phyloP scores from a whole-genome alignment of 2,797 vertebrate genomes.

The Macropus fuliginosus region DNA sequence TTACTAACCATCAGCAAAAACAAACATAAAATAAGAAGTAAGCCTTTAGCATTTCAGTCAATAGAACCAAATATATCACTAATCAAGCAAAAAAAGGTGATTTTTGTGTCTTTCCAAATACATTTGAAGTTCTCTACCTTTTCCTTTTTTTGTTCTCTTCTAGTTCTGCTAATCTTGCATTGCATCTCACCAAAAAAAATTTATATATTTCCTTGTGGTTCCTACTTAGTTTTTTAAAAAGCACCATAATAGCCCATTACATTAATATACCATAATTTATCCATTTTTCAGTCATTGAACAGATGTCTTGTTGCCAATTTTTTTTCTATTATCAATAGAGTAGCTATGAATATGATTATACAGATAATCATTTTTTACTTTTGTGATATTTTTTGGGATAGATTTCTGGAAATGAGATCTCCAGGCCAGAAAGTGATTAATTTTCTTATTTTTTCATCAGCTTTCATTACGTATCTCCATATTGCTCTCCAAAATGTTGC shows the following conservation, averaged over 20 bases:
- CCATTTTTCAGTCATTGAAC: not conserved
- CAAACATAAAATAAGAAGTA: not conserved
- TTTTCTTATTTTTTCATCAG: not conserved
- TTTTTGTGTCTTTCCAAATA: not conserved
- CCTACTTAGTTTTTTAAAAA: not conserved
- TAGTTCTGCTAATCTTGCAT: not conserved
- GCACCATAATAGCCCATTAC: not conserved
- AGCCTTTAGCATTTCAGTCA: not conserved
- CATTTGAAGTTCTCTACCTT: not conserved
- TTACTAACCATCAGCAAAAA: not conserved
- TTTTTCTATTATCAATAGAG: not conserved
- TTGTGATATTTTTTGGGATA: not conserved
- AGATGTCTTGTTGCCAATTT: not conserved
- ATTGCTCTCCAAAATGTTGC: not conserved
- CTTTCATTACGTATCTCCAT: not conserved
- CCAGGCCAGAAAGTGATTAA: not conserved
- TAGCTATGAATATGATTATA: not conserved
- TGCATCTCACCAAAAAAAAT: not conserved
- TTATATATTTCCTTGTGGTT: not conserved
- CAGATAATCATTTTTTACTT: not conserved
- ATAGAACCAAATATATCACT: not conserved
- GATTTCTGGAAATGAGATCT: not conserved
- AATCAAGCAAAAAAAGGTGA: not conserved
- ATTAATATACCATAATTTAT: not conserved
- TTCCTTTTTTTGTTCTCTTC: not conserved